Percentiles rank a stretch among this genome's conserved stretches.
Evolutionary conservation across 2,113 vertebrate species (phyloP).

Genomic region (Laterallus jamaicensis): DNA sequence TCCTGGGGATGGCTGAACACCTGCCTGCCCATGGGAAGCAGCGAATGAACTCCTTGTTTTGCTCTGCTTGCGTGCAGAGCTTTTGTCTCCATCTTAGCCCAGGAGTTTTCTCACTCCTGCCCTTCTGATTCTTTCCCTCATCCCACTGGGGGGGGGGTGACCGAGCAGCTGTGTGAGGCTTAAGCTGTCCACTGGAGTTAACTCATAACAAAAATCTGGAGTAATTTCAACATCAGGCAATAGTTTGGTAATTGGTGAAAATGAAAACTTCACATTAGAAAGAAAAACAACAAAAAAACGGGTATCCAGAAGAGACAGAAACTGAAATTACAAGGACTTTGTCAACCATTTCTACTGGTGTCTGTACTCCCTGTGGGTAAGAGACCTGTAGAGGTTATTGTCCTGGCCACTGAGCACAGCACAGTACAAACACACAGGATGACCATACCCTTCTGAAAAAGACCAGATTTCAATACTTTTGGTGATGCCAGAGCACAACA

Average conservation of each 20-base stretch:
- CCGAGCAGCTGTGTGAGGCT: neutral
- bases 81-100: neutral
- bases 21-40: neutral
- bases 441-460: neutral
- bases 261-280: neutral
- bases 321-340: neutral
- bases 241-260: neutral
- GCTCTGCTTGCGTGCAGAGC: neutral
- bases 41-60: neutral
- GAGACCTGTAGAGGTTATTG: neutral
- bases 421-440: neutral
- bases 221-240: neutral
- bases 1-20: neutral
- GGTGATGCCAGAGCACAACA: neutral
- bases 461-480: neutral
- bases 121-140: neutral
- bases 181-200: neutral
- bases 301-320: neutral
- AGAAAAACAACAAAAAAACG: neutral
- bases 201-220: neutral
- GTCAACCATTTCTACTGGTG: neutral
- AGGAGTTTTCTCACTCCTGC: neutral
- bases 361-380: neutral
- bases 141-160: neutral
- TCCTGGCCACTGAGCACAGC: neutral